These are phyloP conservation scores for Mormyrus hasselquistii DNA, from an alignment of 2,797 vertebrate genomes.

Conservation along the genomic window DNA sequence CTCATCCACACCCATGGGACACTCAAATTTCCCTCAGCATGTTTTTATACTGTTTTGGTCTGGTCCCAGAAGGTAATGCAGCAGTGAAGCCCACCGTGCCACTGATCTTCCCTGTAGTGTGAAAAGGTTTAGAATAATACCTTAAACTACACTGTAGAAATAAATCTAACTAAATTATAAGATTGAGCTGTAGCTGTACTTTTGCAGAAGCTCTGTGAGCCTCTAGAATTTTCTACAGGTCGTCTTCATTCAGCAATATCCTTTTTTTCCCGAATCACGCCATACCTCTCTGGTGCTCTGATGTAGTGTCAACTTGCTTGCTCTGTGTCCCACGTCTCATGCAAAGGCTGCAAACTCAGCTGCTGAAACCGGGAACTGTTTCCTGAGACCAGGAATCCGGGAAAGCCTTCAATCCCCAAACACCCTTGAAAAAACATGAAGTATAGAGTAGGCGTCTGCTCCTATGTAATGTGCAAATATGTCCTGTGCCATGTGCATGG, in stretches of 20 bases:
- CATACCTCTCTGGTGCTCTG: not conserved
- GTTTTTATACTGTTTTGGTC: not conserved
- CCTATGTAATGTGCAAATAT: not conserved
- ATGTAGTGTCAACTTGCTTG: not conserved
- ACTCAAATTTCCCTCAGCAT: not conserved
- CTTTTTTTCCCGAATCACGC: not conserved
- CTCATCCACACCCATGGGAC: not conserved
- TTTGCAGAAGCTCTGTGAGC: not conserved
- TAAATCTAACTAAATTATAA: conserved; percentile 9
- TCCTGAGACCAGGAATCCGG: not conserved
- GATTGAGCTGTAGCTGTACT: not conserved
- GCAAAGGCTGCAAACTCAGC: not conserved
- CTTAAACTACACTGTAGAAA: not conserved
- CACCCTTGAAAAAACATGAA: not conserved
- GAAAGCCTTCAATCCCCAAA: not conserved
- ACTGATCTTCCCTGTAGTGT: not conserved
- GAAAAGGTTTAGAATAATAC: not conserved
- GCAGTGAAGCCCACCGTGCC: not conserved
- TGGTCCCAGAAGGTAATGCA: not conserved
- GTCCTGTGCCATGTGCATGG: not conserved
- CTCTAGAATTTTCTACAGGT: not conserved
- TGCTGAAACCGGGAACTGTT: not conserved
- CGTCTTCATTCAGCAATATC: not conserved
- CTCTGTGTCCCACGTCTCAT: not conserved
- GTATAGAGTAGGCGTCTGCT: not conserved